Evolutionary conservation across 2,797 vertebrate species (phyloP).

Genomic region (Acanthis flammea): DNA sequence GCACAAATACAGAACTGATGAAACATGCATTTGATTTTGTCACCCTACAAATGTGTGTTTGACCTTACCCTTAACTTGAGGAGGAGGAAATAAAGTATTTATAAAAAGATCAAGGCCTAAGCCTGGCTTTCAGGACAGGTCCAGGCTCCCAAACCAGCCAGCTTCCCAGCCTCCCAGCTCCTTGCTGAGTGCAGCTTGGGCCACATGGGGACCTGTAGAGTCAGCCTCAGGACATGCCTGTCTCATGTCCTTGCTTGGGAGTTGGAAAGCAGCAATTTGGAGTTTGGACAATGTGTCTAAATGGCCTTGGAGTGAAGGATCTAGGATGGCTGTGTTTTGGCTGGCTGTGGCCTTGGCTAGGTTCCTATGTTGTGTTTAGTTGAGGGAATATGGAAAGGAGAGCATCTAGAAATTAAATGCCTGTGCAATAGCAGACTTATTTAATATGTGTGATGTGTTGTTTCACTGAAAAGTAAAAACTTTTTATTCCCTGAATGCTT

Average conservation of each 20-base stretch:
- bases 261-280: not conserved
- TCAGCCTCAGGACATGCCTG: not conserved
- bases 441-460: not conserved
- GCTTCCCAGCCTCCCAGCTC: not conserved
- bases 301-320: not conserved
- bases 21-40: not conserved
- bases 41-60: not conserved
- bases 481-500: not conserved
- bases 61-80: not conserved
- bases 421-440: fast-evolving
- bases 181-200: not conserved
- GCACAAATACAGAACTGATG: not conserved
- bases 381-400: not conserved
- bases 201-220: fast-evolving
- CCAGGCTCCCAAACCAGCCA: not conserved
- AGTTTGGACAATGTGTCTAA: not conserved
- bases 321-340: not conserved
- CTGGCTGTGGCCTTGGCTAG: not conserved
- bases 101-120: not conserved
- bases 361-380: not conserved
- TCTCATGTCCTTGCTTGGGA: not conserved
- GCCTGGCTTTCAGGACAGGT: not conserved
- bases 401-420: not conserved
- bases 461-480: not conserved
- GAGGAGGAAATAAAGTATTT: not conserved